phyloP scores from a whole-genome alignment of 2,113 vertebrate genomes.

The Tupaia chinensis region DNA sequence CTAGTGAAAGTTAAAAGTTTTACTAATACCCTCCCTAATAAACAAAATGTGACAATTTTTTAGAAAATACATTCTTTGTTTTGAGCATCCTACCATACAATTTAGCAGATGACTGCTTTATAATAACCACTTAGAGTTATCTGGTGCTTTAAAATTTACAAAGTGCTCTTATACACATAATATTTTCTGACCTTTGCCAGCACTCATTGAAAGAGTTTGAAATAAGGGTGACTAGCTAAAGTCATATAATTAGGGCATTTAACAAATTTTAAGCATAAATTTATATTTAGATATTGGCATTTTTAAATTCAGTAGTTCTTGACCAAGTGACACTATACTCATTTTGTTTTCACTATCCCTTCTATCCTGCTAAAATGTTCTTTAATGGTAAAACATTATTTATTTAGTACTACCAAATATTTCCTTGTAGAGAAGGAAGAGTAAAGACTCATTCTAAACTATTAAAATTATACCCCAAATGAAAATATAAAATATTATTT shows the following conservation, averaged over 20 bases:
- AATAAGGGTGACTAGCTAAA: background rate
- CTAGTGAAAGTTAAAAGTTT: background rate
- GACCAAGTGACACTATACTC: background rate
- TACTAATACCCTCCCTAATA: background rate
- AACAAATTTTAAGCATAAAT: slow-evolving; percentile 2
- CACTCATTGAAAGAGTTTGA: background rate
- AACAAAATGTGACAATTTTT: background rate
- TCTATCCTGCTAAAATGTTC: background rate
- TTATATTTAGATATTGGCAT: background rate
- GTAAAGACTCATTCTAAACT: background rate
- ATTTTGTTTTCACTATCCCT: background rate
- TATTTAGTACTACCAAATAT: background rate
- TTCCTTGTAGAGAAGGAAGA: fast-evolving
- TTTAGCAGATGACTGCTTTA: slow-evolving; percentile 3
- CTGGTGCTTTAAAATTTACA: slow-evolving; percentile 1
- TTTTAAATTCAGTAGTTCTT: background rate
- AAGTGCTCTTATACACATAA: background rate
- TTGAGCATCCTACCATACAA: slow-evolving; percentile 32
- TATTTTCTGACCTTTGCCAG: slow-evolving; percentile 48
- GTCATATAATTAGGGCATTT: background rate
- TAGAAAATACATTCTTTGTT: slow-evolving; percentile 15
- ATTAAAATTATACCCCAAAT: background rate
- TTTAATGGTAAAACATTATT: background rate
- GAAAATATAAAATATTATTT: background rate
- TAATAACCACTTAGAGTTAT: slow-evolving; percentile 13